Evolutionary conservation across 2,113 vertebrate species (phyloP), one percentile per base, ranked within the genome.

Genomic region (Nibea coibor): DNA sequence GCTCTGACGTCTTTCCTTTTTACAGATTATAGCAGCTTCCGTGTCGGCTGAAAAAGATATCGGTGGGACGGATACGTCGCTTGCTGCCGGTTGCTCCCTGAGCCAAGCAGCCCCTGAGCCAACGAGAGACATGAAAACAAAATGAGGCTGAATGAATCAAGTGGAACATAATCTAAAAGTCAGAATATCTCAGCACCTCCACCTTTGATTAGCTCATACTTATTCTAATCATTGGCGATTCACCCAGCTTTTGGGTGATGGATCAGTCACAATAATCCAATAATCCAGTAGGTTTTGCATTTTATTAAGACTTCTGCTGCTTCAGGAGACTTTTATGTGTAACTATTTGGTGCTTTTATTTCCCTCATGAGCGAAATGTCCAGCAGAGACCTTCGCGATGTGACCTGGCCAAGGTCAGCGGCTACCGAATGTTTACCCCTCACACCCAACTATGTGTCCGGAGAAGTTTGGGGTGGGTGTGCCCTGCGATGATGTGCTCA

Each of bases 401-500:
- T 75, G 67, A 82, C 74, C 81, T 5, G 45, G 8, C 20, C 63
- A 63, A 71, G 73, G 81, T 76, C 80, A 53, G 73, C 22, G 3
- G 51, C 63, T 20, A 5, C 66, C 0, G 0, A 65, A 39, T 78
- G 58, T 82, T 91, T 83, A 62, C 85, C 43, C 80, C 75, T 75
- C 58, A 59, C 69, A 57, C 78, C 66, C 43, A 61, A 5, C 64
- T 80, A 47, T 89, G 84, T 80, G 81, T 78, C 76, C 26, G 2
- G 24, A 78, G 80, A 62, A 67, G 84, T 79, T 72, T 80, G 79
- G 83, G 88, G 88, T 88, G 87, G 89, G 91, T 86, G 84, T 84
- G 87, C 82, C 77, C 85, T 64, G 61, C 54, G n/a, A 69, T 77
- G 88, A 91, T 88, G 88, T 85, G 43, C 80, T 93, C 77, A 95